Evolutionary conservation across 2,797 vertebrate species (phyloP), one percentile per base, ranked within the genome.

Genomic region (Coluber constrictor): DNA sequence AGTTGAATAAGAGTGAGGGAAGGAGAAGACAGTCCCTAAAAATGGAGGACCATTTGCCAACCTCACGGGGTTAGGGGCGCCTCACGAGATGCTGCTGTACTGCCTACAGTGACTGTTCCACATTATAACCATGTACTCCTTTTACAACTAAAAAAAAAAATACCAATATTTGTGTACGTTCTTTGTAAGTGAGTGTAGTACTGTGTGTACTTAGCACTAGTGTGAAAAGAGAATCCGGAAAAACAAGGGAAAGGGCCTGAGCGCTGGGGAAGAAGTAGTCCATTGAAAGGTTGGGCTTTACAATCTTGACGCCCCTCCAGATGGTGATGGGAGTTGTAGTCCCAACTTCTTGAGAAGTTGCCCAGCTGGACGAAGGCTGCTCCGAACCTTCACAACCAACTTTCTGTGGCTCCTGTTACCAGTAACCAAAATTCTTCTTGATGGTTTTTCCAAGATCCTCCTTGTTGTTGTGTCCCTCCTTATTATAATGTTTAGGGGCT

Each of bases 171-270:
- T 74, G 88, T 92, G 95, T 96, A 94, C 47, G 93, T 93, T 91
- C 59, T 89, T 94, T 88, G 95, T 97, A 86, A 37, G 95, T 97
- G 96, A 95, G 95, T 96, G 96, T 96, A 63, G 96, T 97, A 95
- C 96, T 95, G 95, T 97, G 95, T 97, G 95, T 97, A 94, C 94
- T 92, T 96, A 96, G 96, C 97, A 95, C 96, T 96, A 97, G 96
- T 87, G 47, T 95, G 95, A 93, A 95, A 96, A 92, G 61, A 96
- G 94, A 94, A 94, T 20, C 43, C 27, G 57, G 37, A 3, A 56
- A 90, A 94, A 94, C 66, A 87, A 93, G 94, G 95, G 92, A 79
- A 0, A 9, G 91, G 92, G 70, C 90, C 66, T 29, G 47, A 86
- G 66, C 57, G 7, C 27, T 15, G 32, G 70, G 90, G 66, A 89